Conservation (phyloP, 1,140 invertebrate genomes). For the Drosophila ironensis region DNA sequence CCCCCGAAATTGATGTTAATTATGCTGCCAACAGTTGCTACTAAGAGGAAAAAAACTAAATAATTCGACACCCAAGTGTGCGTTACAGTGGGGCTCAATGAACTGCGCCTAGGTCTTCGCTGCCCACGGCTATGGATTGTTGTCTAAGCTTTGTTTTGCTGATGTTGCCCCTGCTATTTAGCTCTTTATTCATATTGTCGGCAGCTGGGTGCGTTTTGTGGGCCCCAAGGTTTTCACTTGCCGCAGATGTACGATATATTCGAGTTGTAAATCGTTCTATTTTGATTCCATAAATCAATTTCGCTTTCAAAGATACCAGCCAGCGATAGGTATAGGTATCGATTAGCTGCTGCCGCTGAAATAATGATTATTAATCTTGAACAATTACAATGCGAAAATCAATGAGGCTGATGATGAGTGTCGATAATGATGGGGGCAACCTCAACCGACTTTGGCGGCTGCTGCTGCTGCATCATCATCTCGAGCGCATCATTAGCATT, state of each 20-base stretch:
- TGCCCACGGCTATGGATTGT: constrained; percentile 34
- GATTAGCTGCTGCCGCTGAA: constrained; percentile 20
- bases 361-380: constrained; percentile 37
- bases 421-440: constrained; percentile 49
- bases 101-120: constrained; percentile 58
- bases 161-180: background rate
- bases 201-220: constrained; percentile 31
- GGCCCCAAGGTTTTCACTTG: constrained; percentile 35
- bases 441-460: constrained; percentile 43
- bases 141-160: constrained; percentile 16
- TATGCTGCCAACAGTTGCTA: constrained; percentile 66
- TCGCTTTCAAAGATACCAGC: background rate
- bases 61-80: constrained; percentile 21
- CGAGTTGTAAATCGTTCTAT: constrained; percentile 19
- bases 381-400: constrained; percentile 58
- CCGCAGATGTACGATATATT: background rate
- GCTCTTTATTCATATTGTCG: background rate
- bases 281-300: constrained; percentile 43
- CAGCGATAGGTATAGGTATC: constrained; percentile 3
- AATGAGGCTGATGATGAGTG: constrained; percentile 45
- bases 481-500: constrained; percentile 32
- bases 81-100: constrained; percentile 58
- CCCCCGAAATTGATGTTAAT: constrained; percentile 61
- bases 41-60: constrained; percentile 9
- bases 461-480: constrained; percentile 26